These are phyloP conservation scores for Cossypha polioptera DNA, from an alignment of 2,797 vertebrate species.

Conservation along the genomic window DNA sequence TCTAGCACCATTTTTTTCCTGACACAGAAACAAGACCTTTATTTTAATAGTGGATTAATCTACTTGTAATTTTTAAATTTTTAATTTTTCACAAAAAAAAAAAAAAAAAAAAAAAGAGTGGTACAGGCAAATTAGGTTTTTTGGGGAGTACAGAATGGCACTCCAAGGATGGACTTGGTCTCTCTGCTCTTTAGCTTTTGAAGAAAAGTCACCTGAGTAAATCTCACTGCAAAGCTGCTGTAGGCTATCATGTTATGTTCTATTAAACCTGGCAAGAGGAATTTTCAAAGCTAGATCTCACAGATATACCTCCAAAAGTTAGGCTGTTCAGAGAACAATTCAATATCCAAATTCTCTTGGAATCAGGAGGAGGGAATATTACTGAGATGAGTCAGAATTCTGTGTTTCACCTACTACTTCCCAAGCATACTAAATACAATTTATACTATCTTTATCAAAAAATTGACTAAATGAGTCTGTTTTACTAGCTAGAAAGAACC, in stretches of 20 bases:
- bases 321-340: not conserved
- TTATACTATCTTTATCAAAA: not conserved
- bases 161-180: not conserved
- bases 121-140: not conserved
- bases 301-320: not conserved
- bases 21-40: not conserved
- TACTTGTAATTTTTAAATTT: not conserved
- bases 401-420: not conserved
- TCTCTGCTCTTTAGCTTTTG: not conserved
- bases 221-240: not conserved
- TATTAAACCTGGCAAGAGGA: not conserved
- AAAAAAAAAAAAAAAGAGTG: not conserved
- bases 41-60: not conserved
- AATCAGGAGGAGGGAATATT: not conserved
- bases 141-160: not conserved
- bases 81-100: not conserved
- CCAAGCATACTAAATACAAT: not conserved
- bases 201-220: not conserved
- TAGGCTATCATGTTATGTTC: not conserved
- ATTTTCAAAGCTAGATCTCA: not conserved
- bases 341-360: not conserved
- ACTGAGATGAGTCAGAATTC: not conserved
- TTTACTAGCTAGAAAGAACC: not conserved
- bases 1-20: not conserved
- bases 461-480: not conserved